Percentiles rank a stretch among this genome's conserved stretches.
These are phyloP conservation scores for Ceratosolen solmsi DNA, from an alignment of 1,140 invertebrate genomes.

Conservation along the genomic window DNA sequence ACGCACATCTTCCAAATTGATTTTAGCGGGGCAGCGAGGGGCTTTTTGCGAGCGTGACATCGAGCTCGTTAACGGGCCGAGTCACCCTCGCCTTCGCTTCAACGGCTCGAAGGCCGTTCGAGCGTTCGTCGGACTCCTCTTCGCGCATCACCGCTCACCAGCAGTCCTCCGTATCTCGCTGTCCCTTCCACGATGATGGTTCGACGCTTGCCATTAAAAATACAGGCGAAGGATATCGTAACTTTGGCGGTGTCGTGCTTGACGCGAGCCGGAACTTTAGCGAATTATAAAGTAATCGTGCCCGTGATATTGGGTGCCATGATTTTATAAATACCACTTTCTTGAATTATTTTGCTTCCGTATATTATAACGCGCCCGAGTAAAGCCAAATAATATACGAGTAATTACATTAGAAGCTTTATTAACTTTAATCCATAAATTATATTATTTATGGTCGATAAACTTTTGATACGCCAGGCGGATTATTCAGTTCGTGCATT, in stretches of 20 bases:
- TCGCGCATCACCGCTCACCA: too few species aligned
- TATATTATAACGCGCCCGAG: neutral
- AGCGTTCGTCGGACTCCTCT: too few species aligned
- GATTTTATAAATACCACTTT: neutral
- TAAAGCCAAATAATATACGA: too few species aligned
- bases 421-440: neutral
- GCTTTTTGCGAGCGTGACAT: neutral
- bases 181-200: too few species aligned
- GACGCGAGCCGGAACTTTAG: neutral
- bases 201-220: too few species aligned
- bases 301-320: neutral
- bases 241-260: neutral
- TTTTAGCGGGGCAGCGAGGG: neutral
- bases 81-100: neutral
- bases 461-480: too few species aligned
- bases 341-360: neutral
- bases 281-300: neutral
- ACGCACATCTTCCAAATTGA: too few species aligned
- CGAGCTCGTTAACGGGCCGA: constrained; percentile 6
- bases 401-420: neutral
- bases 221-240: neutral
- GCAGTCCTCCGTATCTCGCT: too few species aligned
- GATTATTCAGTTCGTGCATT: too few species aligned
- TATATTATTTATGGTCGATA: too few species aligned
- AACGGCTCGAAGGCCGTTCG: too few species aligned